These are phyloP conservation scores for Cheilosia variabilis DNA, from an alignment of 2,888 invertebrate species.

Conservation along the genomic window DNA sequence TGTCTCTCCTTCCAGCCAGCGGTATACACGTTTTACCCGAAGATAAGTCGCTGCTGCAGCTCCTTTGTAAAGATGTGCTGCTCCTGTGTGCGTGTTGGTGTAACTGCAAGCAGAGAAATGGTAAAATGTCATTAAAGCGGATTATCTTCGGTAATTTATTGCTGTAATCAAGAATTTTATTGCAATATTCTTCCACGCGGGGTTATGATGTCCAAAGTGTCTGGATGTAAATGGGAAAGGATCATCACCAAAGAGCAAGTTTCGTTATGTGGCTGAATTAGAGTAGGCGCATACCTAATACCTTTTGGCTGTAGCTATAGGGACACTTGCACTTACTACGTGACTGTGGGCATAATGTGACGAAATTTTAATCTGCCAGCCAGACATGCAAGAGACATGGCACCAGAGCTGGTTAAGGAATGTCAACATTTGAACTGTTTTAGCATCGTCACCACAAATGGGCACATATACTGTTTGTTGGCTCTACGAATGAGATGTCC, in stretches of 20 bases:
- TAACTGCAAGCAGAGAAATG: conserved; percentile 73
- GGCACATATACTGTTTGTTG: too few relatives aligned
- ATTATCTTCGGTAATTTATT: conserved; percentile 74
- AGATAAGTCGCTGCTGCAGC: conserved; percentile 67
- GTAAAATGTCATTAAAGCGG: conserved; percentile 74
- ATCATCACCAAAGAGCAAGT: conserved; percentile 60
- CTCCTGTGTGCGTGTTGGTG: conserved; percentile 30
- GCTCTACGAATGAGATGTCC: too few relatives aligned
- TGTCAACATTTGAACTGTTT: conserved; percentile 24
- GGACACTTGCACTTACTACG: conserved; percentile 41
- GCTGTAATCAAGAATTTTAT: conserved; percentile 75
- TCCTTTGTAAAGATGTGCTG: conserved; percentile 48
- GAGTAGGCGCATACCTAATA: conserved; percentile 29
- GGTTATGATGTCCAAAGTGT: conserved; percentile 71
- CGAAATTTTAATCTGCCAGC: conserved; percentile 20
- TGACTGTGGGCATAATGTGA: neutral
- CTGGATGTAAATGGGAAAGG: conserved; percentile 71
- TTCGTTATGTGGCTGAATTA: conserved; percentile 31
- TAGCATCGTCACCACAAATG: neutral
- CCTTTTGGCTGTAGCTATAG: conserved; percentile 28
- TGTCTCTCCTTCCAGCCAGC: conserved; percentile 24
- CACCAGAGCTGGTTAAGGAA: conserved; percentile 19
- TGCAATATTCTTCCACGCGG: conserved; percentile 68
- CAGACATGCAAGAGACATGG: neutral
- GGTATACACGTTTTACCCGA: conserved; percentile 46